A percentile compares a stretch with the other conserved stretches of the same genome.
Evolutionary conservation across 2,888 invertebrate species (phyloP).

Genomic region (Operophtera brumata): DNA sequence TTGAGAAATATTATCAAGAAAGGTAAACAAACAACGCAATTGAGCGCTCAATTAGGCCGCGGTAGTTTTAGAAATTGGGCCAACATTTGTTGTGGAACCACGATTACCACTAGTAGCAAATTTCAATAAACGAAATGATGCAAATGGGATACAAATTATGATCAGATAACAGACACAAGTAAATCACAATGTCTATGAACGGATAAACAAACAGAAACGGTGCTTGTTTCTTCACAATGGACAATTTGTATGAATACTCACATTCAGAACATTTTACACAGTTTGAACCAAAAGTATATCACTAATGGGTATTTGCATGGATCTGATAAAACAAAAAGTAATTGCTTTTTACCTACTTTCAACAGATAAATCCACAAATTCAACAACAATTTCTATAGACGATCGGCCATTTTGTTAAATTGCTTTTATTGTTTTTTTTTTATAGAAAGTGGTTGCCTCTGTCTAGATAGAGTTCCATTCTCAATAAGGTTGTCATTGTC

Average conservation of each 20-base stretch:
- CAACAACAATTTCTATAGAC: constrained; percentile 48
- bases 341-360: constrained; percentile 44
- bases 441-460: too few species aligned
- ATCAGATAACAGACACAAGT: background rate
- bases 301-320: background rate
- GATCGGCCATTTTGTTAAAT: constrained; percentile 71
- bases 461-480: too few species aligned
- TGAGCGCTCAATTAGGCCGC: constrained; percentile 53
- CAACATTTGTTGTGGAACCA: constrained; percentile 9
- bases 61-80: constrained; percentile 21
- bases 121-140: constrained; percentile 9
- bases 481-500: too few species aligned
- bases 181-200: background rate
- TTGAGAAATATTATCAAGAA: constrained; percentile 39
- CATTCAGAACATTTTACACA: constrained; percentile 21
- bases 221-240: constrained; percentile 31
- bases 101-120: background rate
- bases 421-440: constrained; percentile 37
- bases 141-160: background rate
- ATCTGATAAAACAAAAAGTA: constrained; percentile 14
- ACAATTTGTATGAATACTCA: constrained; percentile 22
- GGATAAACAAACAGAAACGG: constrained; percentile 49
- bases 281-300: constrained; percentile 14
- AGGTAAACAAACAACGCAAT: constrained; percentile 76
- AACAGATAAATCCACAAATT: constrained; percentile 44